Evolutionary conservation across 2,797 vertebrate genomes (phyloP), one percentile per base, ranked within the genome.

Genomic region (Eulemur coronatus): DNA sequence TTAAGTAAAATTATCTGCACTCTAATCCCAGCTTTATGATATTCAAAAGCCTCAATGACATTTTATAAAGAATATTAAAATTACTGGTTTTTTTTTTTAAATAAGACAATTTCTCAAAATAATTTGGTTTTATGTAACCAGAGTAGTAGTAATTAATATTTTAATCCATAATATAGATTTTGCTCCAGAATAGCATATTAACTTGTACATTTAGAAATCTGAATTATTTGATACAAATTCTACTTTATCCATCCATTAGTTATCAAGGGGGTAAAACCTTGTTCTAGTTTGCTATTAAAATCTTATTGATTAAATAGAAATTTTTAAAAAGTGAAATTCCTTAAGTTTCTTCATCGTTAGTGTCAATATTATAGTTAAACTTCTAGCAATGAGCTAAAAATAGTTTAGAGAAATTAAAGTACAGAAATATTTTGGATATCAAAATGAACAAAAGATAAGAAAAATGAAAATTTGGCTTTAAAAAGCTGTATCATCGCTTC

Each of bases 11-110:
- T 95, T 89, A 89, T 73, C 84, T 82, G 13, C 24, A 84, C 33
- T 72, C 35, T 90, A 41, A 88, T 86, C 70, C 38, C 12, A 97
- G 46, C 81, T 86, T 92, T 84, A n/a, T 65, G 20, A 86, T 88
- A 61, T 35, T 90, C 59, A 86, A 79, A 92, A 94, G 35, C 52
- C 22, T 82, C 30, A 72, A 59, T 57, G 78, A 94, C 38, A 61
- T 89, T 95, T 95, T 93, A 95, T 91, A 55, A 93, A 95, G 33
- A 91, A 82, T 43, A 8, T 94, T 81, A 85, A 78, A 92, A 88
- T 91, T 94, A 50, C 15, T 55, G 3, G 33, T 33, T 73, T 92
- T 63, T 24, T 24, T 35, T 30, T 86, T 80, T 61, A 92, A 67
- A 55, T 84, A 75, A 85, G 17, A 73, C 4, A 41, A 7, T 91